These are phyloP conservation scores for Cinclus mexicanus DNA, from an alignment of 2,113 vertebrate genomes.

Conservation along the genomic window DNA sequence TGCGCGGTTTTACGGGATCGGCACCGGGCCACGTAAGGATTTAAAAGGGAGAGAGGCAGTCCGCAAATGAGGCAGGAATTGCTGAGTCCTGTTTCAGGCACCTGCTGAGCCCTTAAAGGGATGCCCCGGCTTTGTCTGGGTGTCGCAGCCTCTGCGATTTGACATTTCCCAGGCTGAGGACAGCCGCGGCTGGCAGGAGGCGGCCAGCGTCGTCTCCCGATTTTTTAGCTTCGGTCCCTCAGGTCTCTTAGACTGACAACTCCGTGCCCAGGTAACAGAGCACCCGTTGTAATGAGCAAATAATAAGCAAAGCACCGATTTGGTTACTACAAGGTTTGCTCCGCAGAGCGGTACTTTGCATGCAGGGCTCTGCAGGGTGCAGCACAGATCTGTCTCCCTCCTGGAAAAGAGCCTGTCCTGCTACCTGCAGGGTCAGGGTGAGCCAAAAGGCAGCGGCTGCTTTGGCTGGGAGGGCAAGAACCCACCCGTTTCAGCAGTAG, in stretches of 20 bases:
- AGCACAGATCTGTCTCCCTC: neutral
- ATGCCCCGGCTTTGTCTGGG: accelerated
- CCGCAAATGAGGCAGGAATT: neutral
- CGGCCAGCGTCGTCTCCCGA: accelerated
- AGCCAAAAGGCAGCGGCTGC: neutral
- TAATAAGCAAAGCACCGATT: neutral
- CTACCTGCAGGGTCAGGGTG: accelerated
- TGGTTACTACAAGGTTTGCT: neutral
- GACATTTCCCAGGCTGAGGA: neutral
- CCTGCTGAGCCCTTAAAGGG: neutral
- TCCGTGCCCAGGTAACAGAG: neutral
- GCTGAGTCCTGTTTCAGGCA: neutral
- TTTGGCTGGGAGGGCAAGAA: accelerated
- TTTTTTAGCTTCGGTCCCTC: neutral
- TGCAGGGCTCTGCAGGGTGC: neutral
- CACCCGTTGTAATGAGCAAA: neutral
- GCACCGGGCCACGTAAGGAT: neutral
- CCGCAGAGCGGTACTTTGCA: neutral
- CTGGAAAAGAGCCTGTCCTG: neutral
- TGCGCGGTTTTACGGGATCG: accelerated
- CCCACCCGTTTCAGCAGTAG: neutral
- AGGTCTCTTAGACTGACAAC: accelerated
- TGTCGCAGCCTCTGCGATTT: accelerated
- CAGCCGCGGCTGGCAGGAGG: neutral
- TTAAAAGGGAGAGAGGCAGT: neutral